These are phyloP conservation scores for Siniperca undulata DNA, from an alignment of 2,797 vertebrate species.

Conservation along the genomic window DNA sequence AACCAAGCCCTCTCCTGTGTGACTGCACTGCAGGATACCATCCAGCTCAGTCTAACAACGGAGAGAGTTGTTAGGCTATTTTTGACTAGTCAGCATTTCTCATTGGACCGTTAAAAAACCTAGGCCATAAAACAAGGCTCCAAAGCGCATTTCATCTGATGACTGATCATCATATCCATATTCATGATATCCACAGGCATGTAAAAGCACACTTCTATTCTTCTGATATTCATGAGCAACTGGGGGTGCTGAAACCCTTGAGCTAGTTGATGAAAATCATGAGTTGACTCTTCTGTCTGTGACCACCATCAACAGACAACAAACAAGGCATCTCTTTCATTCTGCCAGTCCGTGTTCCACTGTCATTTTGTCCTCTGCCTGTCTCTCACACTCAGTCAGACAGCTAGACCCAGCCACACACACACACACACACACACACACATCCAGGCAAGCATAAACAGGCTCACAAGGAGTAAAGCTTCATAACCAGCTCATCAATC, in stretches of 20 bases:
- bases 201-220: constrained; percentile 54
- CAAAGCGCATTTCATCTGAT: constrained; percentile 38
- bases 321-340: constrained; percentile 69
- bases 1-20: constrained; percentile 46
- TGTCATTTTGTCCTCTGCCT: constrained; percentile 59
- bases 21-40: constrained; percentile 68
- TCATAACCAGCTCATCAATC: constrained; percentile 25
- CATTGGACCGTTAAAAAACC: constrained; percentile 45
- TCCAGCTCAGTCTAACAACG: constrained; percentile 52
- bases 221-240: constrained; percentile 59
- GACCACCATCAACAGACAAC: constrained; percentile 56
- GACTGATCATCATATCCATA: constrained; percentile 62
- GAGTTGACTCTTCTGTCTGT: constrained; percentile 47
- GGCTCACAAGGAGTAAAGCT: constrained; percentile 1
- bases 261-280: constrained; percentile 54
- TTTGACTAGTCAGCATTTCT: constrained; percentile 67
- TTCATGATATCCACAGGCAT: constrained; percentile 55
- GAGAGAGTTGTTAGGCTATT: constrained; percentile 53
- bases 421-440: constrained; percentile 19
- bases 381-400: constrained; percentile 44
- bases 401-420: constrained; percentile 33
- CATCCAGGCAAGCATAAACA: constrained; percentile 38
- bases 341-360: constrained; percentile 34
- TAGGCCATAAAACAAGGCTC: constrained; percentile 43
- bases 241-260: constrained; percentile 21